Evolutionary conservation across 2,797 vertebrate species (phyloP).

Genomic region (Potorous gilbertii): DNA sequence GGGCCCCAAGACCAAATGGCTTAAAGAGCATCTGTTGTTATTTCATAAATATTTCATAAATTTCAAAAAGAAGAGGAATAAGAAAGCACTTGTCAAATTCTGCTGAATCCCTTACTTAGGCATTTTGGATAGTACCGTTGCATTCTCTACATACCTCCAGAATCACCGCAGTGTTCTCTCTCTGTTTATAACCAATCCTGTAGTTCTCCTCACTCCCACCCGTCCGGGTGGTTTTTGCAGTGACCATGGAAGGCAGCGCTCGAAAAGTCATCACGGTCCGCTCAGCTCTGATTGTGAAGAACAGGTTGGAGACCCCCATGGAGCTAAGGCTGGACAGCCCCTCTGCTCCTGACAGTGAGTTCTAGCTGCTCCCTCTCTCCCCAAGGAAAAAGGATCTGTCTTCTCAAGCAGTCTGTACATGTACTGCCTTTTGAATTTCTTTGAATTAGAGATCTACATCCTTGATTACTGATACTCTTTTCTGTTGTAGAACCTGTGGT

Average conservation of each 20-base stretch:
- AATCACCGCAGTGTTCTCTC: background rate
- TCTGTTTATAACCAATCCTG: slow-evolving; percentile 64
- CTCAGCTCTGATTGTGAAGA: slow-evolving; percentile 95
- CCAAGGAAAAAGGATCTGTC: background rate
- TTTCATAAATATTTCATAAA: background rate
- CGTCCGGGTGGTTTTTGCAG: slow-evolving; percentile 96
- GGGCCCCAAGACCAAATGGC: slow-evolving; percentile 5
- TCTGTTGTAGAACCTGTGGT: slow-evolving; percentile 93
- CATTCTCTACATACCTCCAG: slow-evolving; percentile 1
- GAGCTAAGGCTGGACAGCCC: slow-evolving; percentile 96
- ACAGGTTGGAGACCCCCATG: slow-evolving; percentile 94
- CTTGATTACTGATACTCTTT: slow-evolving; percentile 33
- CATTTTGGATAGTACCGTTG: slow-evolving; percentile 1
- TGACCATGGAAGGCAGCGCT: slow-evolving; percentile 97
- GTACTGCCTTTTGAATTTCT: background rate
- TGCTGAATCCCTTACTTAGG: background rate
- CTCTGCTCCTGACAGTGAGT: slow-evolving; percentile 97
- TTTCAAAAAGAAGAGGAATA: background rate
- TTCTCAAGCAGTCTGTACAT: background rate
- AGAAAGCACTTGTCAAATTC: background rate
- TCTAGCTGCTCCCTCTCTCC: background rate
- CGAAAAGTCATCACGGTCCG: slow-evolving; percentile 97
- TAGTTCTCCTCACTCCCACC: slow-evolving; percentile 98
- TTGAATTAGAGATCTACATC: background rate
- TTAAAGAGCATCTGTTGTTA: background rate